These are phyloP conservation scores for Papilio glaucus DNA, from an alignment of 1,140 invertebrate genomes.

Conservation along the genomic window DNA sequence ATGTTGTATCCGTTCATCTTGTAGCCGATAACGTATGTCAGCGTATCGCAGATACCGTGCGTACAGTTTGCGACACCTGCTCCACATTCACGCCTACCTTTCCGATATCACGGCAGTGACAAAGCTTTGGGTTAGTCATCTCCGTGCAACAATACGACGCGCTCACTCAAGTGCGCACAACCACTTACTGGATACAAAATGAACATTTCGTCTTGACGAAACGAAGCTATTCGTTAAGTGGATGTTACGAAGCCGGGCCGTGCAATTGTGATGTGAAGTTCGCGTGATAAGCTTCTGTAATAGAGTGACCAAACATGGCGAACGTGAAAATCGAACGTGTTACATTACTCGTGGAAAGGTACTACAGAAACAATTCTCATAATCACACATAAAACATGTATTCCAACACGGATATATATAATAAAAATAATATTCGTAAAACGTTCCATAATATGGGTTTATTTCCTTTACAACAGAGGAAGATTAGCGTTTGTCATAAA, in stretches of 20 bases:
- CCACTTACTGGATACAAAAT: constrained; percentile 10
- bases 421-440: too few species aligned
- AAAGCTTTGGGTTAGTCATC: constrained; percentile 65
- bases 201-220: background rate
- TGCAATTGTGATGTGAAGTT: constrained; percentile 27
- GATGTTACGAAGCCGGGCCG: background rate
- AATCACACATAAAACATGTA: too few species aligned
- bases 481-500: too few species aligned
- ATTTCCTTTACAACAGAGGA: too few species aligned
- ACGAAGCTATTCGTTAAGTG: constrained; percentile 5
- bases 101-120: constrained; percentile 56
- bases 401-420: too few species aligned
- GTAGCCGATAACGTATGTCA: constrained; percentile 51
- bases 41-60: constrained; percentile 52
- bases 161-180: background rate
- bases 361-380: too few species aligned
- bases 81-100: constrained; percentile 66
- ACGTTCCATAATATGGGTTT: too few species aligned
- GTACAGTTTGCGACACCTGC: constrained; percentile 68
- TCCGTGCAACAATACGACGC: constrained; percentile 38
- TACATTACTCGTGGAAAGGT: constrained; percentile 28
- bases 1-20: constrained; percentile 38
- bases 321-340: constrained; percentile 33
- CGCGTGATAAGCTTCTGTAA: constrained; percentile 25
- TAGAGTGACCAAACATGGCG: constrained; percentile 21